A percentile compares a stretch with the other conserved stretches of the same genome.
Conservation (phyloP, 2,797 vertebrate species). For the Macrochelys suwanniensis region DNA sequence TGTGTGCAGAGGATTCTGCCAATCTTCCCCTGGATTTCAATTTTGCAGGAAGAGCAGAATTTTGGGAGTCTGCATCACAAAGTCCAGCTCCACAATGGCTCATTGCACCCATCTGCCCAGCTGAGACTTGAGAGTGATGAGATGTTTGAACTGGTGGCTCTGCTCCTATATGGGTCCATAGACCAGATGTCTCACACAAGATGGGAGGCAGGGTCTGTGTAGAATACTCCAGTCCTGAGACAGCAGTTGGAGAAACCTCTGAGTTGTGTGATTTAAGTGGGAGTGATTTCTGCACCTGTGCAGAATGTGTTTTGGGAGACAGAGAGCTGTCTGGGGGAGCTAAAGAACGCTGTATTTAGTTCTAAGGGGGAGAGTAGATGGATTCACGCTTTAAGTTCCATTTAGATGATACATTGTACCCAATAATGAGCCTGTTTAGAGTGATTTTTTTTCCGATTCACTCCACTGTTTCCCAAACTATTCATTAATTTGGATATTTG, state of each 20-base stretch:
- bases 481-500: background rate
- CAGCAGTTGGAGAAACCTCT: background rate
- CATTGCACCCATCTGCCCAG: background rate
- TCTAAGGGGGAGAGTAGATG: background rate
- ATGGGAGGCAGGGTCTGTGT: background rate
- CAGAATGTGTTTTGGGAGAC: background rate
- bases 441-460: background rate
- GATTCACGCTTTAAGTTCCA: background rate
- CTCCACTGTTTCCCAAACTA: background rate
- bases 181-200: background rate
- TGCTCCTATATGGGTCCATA: background rate
- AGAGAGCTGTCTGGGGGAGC: background rate
- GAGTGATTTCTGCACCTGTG: background rate
- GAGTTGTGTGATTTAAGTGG: background rate
- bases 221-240: background rate
- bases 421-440: background rate
- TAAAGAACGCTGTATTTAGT: background rate
- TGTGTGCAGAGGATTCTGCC: accelerated
- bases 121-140: background rate
- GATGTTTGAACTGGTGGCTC: background rate
- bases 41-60: background rate
- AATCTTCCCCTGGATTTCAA: background rate
- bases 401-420: background rate
- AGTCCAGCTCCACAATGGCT: background rate
- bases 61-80: background rate